Percentiles rank a stretch among this genome's conserved stretches.
phyloP scores from a whole-genome alignment of 2,113 vertebrate species.

The Naja naja region DNA sequence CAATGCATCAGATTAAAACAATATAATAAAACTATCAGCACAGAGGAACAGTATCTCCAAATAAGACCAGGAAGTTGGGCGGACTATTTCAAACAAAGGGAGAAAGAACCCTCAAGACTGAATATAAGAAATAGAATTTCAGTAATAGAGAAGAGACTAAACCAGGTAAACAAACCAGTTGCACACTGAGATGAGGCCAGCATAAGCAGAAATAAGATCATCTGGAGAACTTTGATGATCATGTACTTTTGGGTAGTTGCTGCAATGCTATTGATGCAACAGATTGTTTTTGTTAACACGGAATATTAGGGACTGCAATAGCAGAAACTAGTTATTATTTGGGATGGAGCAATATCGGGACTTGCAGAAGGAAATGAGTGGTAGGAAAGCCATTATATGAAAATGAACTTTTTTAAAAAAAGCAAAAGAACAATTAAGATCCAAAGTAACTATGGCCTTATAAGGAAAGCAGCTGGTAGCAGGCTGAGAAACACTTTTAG shows the following conservation, averaged over 20 bases:
- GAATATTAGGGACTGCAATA: not conserved
- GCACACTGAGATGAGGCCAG: not conserved
- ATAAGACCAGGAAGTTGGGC: not conserved
- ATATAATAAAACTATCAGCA: not conserved
- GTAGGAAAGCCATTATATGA: not conserved
- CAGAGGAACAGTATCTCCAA: not conserved
- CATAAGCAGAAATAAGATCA: not conserved
- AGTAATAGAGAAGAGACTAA: not conserved
- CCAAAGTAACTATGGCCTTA: not conserved
- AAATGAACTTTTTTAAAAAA: not conserved
- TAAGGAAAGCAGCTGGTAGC: not conserved
- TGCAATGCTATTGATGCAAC: not conserved
- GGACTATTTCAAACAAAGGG: not conserved
- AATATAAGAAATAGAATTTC: not conserved
- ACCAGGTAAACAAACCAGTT: not conserved
- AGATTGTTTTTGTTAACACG: not conserved
- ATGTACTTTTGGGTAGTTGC: not conserved
- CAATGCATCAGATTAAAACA: not conserved
- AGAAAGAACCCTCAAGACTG: not conserved
- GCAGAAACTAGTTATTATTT: not conserved
- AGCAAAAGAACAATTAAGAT: not conserved
- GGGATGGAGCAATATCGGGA: not conserved
- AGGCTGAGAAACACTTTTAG: not conserved
- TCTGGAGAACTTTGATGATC: not conserved
- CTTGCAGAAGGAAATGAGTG: not conserved